Evolutionary conservation across 2,797 vertebrate genomes (phyloP), one percentile per base, ranked within the genome.

Genomic region (Acridotheres tristis): DNA sequence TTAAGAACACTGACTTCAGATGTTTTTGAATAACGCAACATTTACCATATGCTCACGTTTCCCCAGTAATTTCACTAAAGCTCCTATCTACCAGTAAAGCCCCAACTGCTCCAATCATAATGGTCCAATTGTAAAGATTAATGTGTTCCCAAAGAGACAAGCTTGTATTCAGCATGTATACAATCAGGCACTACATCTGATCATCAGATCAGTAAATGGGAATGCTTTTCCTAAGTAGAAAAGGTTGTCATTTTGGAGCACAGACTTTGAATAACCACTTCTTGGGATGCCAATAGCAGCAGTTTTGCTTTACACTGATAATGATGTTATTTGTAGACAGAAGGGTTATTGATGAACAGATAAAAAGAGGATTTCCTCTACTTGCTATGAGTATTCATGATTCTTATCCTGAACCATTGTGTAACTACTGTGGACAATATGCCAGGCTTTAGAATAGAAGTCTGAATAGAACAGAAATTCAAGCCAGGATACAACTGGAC

Each of bases 271-370:
- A 77, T 54, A 92, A 71, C 45, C n/a, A 29, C 48, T 83, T 67
- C 42, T 42, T 38, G 10, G 50, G 65, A 85, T 55, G 54, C 61
- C 78, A 80, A 50, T 34, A 89, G 20, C 47, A 88, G 72, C 30
- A 74, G 57, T 80, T 93, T 85, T 63, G 25, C 55, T 90, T 89
- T 90, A 82, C 38, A 67, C 12, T 67, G 71, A 54, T 68, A 88
- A 68, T 27, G 40, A 79, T 26, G 16, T 61, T 89, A 85, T 91
- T 67, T 58, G 53, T 85, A 87, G 81, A 88, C 50, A 90, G 75
- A 87, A 79, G 85, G 63, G 58, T 85, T 90, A 79, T 40, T 87
- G 78, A 92, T 58, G 72, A 95, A 85, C 16, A 65, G 53, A 94
- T 72, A 47, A 95, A 94, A 93, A 89, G 62, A 78, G 14, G 30